phyloP scores from a whole-genome alignment of 2,888 invertebrate species.

The Eupithecia abbreviata region DNA sequence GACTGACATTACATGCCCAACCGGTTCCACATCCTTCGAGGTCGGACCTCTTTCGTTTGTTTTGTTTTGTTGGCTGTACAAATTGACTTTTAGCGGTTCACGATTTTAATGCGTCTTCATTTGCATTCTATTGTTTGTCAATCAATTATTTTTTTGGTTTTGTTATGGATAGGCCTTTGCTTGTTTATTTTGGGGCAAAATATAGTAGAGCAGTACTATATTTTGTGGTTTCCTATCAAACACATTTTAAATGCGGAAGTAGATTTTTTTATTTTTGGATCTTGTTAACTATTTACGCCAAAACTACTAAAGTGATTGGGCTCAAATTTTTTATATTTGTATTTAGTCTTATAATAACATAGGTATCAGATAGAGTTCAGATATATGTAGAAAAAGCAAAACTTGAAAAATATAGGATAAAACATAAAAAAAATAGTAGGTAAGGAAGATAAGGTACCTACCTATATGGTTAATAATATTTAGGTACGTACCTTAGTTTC shows the following conservation, averaged over 20 bases:
- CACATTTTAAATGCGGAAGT: slow-evolving; percentile 1
- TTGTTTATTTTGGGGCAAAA: background rate
- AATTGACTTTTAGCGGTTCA: slow-evolving; percentile 40
- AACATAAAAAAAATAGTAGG: background rate
- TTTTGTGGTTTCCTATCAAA: background rate
- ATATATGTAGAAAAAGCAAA: background rate
- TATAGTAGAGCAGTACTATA: too few species aligned
- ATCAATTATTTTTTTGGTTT: background rate
- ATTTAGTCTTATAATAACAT: background rate
- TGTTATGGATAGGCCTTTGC: background rate
- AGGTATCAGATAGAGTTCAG: background rate
- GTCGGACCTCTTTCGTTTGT: slow-evolving; percentile 55
- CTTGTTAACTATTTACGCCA: background rate
- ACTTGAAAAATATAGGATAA: background rate
- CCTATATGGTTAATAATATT: background rate
- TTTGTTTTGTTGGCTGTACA: slow-evolving; percentile 50
- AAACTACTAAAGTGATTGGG: background rate
- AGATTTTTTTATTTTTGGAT: background rate
- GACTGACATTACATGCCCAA: slow-evolving; percentile 51
- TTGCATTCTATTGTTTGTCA: slow-evolving; percentile 26
- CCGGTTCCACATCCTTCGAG: slow-evolving; percentile 70
- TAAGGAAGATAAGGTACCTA: background rate
- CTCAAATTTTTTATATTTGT: background rate
- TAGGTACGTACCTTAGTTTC: background rate
- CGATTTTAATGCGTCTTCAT: slow-evolving; percentile 23